These are phyloP conservation scores for Augiades crinisus DNA, from an alignment of 2,888 invertebrate species.

Conservation along the genomic window DNA sequence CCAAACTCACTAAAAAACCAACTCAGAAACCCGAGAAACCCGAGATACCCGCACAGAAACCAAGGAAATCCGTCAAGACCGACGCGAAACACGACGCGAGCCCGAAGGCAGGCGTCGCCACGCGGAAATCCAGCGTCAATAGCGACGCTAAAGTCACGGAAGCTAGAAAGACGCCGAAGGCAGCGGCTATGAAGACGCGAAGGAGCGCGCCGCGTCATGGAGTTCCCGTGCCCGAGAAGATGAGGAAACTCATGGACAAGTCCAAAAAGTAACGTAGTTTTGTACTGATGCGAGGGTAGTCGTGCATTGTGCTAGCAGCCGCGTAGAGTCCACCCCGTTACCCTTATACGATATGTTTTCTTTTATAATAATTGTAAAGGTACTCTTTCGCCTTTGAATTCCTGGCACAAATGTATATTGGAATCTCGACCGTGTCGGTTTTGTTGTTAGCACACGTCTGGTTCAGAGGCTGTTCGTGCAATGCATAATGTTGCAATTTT, in stretches of 20 bases:
- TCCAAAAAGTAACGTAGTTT: conserved; percentile 20
- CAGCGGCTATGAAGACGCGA: conserved; percentile 37
- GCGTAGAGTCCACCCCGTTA: background rate
- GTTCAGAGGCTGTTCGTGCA: conserved; percentile 16
- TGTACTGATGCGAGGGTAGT: background rate
- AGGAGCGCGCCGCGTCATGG: conserved; percentile 52
- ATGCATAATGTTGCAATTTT: conserved; percentile 13
- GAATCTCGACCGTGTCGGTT: conserved; percentile 11
- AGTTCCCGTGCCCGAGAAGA: conserved; percentile 66
- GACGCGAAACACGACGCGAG: conserved; percentile 27
- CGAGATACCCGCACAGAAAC: conserved; percentile 25
- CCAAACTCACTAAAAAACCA: conserved; percentile 29
- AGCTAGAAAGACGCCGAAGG: conserved; percentile 26
- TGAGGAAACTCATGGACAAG: conserved; percentile 55
- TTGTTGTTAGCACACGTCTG: background rate
- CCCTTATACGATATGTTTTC: background rate
- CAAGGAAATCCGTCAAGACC: conserved; percentile 44
- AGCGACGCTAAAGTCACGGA: conserved; percentile 29
- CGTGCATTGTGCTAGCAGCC: conserved; percentile 15
- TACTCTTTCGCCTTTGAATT: background rate
- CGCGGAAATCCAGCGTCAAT: conserved; percentile 34
- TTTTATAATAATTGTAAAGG: background rate
- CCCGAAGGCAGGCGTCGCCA: conserved; percentile 24
- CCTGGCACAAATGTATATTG: conserved; percentile 8
- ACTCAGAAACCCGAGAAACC: conserved; percentile 34